Evolutionary conservation across 2,888 invertebrate genomes (phyloP), one percentile per base, ranked within the genome.

Genomic region (Leptopilina drosophilae): DNA sequence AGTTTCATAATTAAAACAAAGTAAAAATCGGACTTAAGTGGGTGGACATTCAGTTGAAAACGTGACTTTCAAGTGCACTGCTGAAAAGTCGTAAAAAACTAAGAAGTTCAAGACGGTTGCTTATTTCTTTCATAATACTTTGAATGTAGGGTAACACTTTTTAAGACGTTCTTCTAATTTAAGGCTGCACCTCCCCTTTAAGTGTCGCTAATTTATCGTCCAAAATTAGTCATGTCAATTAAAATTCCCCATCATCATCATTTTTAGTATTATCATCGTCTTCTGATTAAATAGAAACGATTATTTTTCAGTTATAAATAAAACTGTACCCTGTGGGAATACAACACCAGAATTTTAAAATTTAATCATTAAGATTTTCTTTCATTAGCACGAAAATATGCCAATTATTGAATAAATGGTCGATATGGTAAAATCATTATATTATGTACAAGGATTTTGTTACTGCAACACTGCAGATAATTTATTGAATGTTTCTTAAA

Each of bases 1-100:
- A 82, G 80, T 80, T 42, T 82, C 82, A 85, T 86, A 87, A 88
- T 89, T 88, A 87, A 87, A 88, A 87, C 87, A 86, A 85, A 87
- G 86, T 87, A 87, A 88, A 85, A 88, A 88, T 88, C 86, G 88
- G 83, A 85, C 85, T 79, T 85, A 82, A 84, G 83, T 80, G 33
- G 83, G 84, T 82, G 81, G 84, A 85, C 81, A 87, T 84, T 85
- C 85, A 80, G 80, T 78, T 79, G 84, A 86, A 87, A 84, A 86
- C 86, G 87, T 87, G 85, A 87, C 87, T 83, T 84, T 82, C 83
- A 87, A 84, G 80, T 81, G 33, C 33, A 83, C 78, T 84, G 80
- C 84, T 77, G 81, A 75, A 77, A 78, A 66, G 80, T 78, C 64
- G 79, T 59, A 76, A 59, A 69, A 77, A 64, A 79, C 64, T 76